Base-by-base conservation (phyloP, 1,140 invertebrate species). In the Amphibalanus amphitrite region DNA sequence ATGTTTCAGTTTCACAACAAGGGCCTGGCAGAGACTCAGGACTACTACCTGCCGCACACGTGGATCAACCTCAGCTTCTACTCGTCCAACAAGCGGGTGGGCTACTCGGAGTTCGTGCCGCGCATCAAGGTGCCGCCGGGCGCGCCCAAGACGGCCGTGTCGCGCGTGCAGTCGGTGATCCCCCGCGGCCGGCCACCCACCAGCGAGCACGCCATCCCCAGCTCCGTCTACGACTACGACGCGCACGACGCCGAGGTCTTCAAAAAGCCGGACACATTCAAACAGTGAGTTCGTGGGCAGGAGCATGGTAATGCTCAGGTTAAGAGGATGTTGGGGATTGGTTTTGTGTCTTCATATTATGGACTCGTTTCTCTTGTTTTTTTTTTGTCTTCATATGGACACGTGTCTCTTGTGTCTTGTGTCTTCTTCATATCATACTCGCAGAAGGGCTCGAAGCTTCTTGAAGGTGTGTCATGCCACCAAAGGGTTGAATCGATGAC, bases 51-150 rank as follows among this genome's bases (percentile, higher is more conserved):
- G 87, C 95, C 95, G n/a, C 95, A 98, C 82, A 76, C 72, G 29
- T 98, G 95, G 95, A 97, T 97, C 72, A 97, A 97, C 82, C 85
- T 77, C 76, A 86, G 93, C 76, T 98, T 97, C 79, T 98, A 97
- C 82, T 94, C 92, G 0, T 93, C 91, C 0, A 93, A 92, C 77
- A 95, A 93, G 79, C 93, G 93, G 79, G 89, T 93, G 68, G 89
- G 90, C 0, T 93, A 93, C 80, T 92, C 90, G 0, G 91, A 87
- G 74, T 97, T 97, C 81, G 89, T 95, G 74, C 95, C 95, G 13
- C 84, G 94, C 47, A 97, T 98, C 29, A 97, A 96, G 81, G 79
- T 95, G 72, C 92, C 92, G 0, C 75, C 75, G 65, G 10, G 65
- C 65, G 65, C 47, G 47, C 47, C 47, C 47, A 59, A 59, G 47